Base-by-base conservation (phyloP, 1,140 invertebrate species). In the Leptinotarsa texana region DNA sequence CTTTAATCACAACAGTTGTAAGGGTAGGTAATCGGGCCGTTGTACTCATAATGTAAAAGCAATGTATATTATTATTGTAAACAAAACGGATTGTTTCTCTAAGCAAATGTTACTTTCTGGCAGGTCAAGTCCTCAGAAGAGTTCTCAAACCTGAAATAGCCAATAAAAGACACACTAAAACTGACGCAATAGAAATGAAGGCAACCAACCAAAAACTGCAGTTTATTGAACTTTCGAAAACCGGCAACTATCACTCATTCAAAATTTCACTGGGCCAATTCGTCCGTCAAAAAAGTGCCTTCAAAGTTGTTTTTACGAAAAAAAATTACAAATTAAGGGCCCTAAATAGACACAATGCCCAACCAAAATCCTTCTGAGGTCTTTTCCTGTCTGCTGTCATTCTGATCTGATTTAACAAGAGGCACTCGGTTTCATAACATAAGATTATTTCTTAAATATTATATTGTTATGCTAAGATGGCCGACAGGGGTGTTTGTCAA, bases 261-360 rank as follows among this genome's bases (percentile, higher is more conserved):
- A 85, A 87, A 86, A 86, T 88, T 86, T 88, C 90, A 92, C 90
- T 91, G 91, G 92, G 92, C 92, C 92, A 92, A 90, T 91, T 93
- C 92, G 92, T 93, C 92, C 92, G 92, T 92, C 92, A 92, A 92
- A 85, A 91, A 93, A 93, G 92, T 93, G 92, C 92, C 92, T 93
- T 93, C 92, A 89, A 89, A 89, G 87, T 91, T 92, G 90, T 93
- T 93, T 93, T 92, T 93, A 93, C 91, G 89, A 92, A 91, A 91
- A 27, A 89, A 87, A 87, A 85, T 87, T 87, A 89, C 87, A 90
- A 91, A 89, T 88, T 90, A 90, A 90, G 90, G 92, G 92, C 92
- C 92, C 92, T 91, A 91, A 92, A 94, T 93, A 93, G 92, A 89
- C 90, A 88, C 87, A 84, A 88, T 85, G 89, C 90, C 88, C 89